A percentile compares a stretch with the other conserved stretches of the same genome.
These are phyloP conservation scores for Trilocha varians DNA, from an alignment of 2,888 invertebrate genomes.

Conservation along the genomic window DNA sequence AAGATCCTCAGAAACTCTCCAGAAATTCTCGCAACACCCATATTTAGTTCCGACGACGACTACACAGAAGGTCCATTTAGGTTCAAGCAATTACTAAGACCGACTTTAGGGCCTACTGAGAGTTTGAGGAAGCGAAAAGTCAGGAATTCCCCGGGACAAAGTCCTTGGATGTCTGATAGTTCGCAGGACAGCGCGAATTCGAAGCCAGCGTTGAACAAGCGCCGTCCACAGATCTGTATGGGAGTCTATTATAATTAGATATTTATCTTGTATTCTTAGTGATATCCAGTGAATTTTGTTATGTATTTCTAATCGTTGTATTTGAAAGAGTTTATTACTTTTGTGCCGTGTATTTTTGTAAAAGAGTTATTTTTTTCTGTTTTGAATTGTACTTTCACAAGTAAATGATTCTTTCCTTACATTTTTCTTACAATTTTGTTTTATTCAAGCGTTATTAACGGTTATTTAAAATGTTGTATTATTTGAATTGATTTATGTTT, in stretches of 20 bases:
- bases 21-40: slow-evolving; percentile 59
- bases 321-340: too few relatives aligned
- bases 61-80: slow-evolving; percentile 78
- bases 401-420: too few relatives aligned
- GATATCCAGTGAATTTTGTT: too few relatives aligned
- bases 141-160: slow-evolving; percentile 51
- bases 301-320: too few relatives aligned
- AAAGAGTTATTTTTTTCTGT: too few relatives aligned
- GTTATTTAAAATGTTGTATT: too few relatives aligned
- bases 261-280: neutral
- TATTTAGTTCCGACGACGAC: slow-evolving; percentile 64
- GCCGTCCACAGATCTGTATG: slow-evolving; percentile 65
- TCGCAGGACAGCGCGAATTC: slow-evolving; percentile 61
- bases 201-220: slow-evolving; percentile 52
- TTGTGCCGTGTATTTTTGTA: too few relatives aligned
- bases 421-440: too few relatives aligned
- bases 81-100: slow-evolving; percentile 77
- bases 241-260: slow-evolving; percentile 57
- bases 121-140: slow-evolving; percentile 78
- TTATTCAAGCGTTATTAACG: too few relatives aligned
- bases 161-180: slow-evolving; percentile 66
- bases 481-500: too few relatives aligned
- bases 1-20: slow-evolving; percentile 64
- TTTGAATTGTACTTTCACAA: too few relatives aligned
- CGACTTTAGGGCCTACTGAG: slow-evolving; percentile 79